Evolutionary conservation across 2,888 invertebrate species (phyloP), one percentile per base, ranked within the genome.

Genomic region (Rhabditophanes sp.): DNA sequence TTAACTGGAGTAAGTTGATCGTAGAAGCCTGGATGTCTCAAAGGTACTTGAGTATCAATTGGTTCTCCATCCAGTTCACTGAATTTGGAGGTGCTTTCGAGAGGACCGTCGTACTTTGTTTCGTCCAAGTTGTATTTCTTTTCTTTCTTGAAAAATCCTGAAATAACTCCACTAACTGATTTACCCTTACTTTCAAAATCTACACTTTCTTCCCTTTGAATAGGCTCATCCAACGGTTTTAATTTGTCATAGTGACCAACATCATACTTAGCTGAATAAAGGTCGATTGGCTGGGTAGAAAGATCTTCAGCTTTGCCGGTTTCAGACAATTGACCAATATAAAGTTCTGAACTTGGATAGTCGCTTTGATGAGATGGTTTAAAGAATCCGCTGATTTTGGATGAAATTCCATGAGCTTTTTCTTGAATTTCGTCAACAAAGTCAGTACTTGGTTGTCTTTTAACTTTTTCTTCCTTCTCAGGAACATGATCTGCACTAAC

Each of bases 41-140:
- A 30, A 11, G 28, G 9, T 3, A 43, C 40, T 28, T 42, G 38
- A 15, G 32, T 31, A 7, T 28, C 37, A 17, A 44, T 23, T n/a
- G 44, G 42, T n/a, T 39, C 21, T 8, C 39, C 44, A 7, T 44
- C 39, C 23, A 44, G 22, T 25, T 44, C 42, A 17, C 9, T 9
- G 14, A 30, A 23, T 16, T 38, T 27, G 8, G 4, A 17, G 18
- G 28, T 27, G 6, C 18, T 27, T 3, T 17, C 4, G 3, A 27
- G n/a, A 11, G 17, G 28, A 27, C 28, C 28, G 18, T 17, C 19
- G 9, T 27, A 27, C 14, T 27, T 22, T 5, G 33, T 38, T 20
- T 34, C 34, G 23, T 35, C 32, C 17, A 38, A 38, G 20, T 41
- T 38, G 31, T 41, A 37, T 9, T 23, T 25, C 5, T 34, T 25